Base-by-base conservation (phyloP, 2,888 invertebrate species). In the Fabriciana adippe region DNA sequence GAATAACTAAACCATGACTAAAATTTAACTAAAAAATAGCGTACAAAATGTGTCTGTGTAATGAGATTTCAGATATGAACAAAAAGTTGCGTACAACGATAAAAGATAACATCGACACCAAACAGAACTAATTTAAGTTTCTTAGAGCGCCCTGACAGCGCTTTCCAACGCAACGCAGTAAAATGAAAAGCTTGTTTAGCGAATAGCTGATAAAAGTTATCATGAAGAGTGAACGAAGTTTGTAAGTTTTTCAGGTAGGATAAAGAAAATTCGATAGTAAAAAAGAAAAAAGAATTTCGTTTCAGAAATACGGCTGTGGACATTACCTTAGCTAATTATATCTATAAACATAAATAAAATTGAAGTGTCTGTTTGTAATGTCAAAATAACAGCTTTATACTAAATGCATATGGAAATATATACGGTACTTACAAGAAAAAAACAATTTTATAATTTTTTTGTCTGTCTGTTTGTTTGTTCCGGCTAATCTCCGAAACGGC, bases 261-360 rank as follows among this genome's bases (percentile, higher is more conserved):
- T 86, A 86, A 85, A 80, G 80, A 75, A 86, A 90, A 88, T 85
- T 89, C 87, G 85, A 88, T 89, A 88, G 88, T 48, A 84, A 82
- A 76, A 71, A 81, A 83, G 79, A 84, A 85, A 88, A 88, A 87
- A 86, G 86, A 85, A 85, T 87, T 85, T 82, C 82, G 79, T 48
- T 59, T 15, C 3, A 11, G 15, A 18, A 57, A 57, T 21, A 57
- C 57, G 47, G 11, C 47, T n/a, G 47, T n/a, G 47, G 11, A 45
- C 45, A 57, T n/a, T 26, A 26, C 47, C 14, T 59, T 59, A 48
- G n/a, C n/a, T 47, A 26, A 47, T 35, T 35, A 8, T n/a, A n/a
- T n/a, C n/a, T n/a, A n/a, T n/a, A n/a, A n/a, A n/a, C n/a, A n/a
- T n/a, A n/a, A n/a, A n/a, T n/a, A n/a, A n/a, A n/a, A n/a, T n/a